Base-by-base conservation (phyloP, 2,888 invertebrate genomes). In the Andrena fulva region DNA sequence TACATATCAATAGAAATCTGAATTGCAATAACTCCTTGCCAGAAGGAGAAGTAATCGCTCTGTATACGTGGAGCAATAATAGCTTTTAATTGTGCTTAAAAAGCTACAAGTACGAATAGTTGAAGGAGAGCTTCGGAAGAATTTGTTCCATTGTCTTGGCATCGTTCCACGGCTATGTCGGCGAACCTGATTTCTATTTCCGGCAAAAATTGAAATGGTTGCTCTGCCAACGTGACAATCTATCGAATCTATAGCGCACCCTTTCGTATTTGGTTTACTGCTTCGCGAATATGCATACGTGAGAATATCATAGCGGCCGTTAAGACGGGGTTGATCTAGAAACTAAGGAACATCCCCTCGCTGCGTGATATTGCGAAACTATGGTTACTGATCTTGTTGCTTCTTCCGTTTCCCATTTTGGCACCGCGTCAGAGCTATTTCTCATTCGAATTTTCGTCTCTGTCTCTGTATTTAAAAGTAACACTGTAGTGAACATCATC, bases 161-260 rank as follows among this genome's bases (percentile, higher is more conserved):
- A 71, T 8, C 31, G 70, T 75, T 80, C 67, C 75, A 78, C 63
- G 31, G 6, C 20, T 4, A 62, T 62, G 48, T 85, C 86, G 10
- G 82, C 83, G 16, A 84, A 80, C 59, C 74, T 16, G 60, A 71
- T 71, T 71, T 56, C 54, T 62, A n/a, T 60, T 24, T 62, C 2
- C 33, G 35, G 35, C 64, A 59, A 54, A 80, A 62, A 77, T 77
- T 77, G 67, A 80, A 80, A 72, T 80, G 59, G 59, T 20, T 64
- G 12, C 54, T 73, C 20, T 52, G 63, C 50, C 66, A 71, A 42
- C 6, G 29, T 42, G 35, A 50, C 29, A 54, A n/a, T 66, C 64
- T 54, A 59, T 64, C 59, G n/a, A 42, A 77, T 35, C 60, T n/a
- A 56, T 31, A 20, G 10, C n/a, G 6, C 20, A 31, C 27, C 42